These are phyloP conservation scores for Oreochromis mossambicus DNA, from an alignment of 2,797 vertebrate genomes.

Conservation along the genomic window DNA sequence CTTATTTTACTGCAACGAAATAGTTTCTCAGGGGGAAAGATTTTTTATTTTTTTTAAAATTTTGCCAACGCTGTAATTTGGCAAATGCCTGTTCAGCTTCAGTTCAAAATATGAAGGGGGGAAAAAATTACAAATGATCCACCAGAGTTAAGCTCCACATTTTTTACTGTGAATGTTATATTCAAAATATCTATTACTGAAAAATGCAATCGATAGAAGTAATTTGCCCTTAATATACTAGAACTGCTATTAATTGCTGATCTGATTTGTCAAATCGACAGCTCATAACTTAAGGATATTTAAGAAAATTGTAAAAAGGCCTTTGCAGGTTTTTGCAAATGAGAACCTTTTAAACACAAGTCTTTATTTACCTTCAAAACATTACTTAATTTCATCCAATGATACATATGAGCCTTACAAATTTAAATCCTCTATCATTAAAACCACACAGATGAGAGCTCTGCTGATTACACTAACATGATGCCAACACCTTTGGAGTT, in stretches of 20 bases:
- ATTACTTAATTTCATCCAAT: neutral
- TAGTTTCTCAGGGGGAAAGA: neutral
- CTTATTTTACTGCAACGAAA: fast-evolving
- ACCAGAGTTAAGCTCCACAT: neutral
- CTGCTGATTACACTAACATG: neutral
- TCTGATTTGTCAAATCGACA: neutral
- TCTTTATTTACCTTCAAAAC: neutral
- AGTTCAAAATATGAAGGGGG: neutral
- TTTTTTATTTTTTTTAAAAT: neutral
- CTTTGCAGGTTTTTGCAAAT: neutral
- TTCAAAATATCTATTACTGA: neutral
- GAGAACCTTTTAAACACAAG: neutral
- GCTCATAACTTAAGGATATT: neutral
- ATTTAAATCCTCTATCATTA: neutral
- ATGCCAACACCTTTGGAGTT: neutral
- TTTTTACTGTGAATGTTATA: neutral
- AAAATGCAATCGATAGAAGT: fast-evolving
- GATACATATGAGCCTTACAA: neutral
- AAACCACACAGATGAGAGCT: neutral
- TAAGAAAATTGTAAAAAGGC: neutral
- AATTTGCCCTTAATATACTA: neutral
- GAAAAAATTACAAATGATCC: neutral
- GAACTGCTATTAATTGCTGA: neutral
- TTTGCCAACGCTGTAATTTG: fast-evolving
- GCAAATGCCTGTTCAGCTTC: neutral